Conservation (phyloP, 2,113 vertebrate genomes). For the Aphyosemion australe region DNA sequence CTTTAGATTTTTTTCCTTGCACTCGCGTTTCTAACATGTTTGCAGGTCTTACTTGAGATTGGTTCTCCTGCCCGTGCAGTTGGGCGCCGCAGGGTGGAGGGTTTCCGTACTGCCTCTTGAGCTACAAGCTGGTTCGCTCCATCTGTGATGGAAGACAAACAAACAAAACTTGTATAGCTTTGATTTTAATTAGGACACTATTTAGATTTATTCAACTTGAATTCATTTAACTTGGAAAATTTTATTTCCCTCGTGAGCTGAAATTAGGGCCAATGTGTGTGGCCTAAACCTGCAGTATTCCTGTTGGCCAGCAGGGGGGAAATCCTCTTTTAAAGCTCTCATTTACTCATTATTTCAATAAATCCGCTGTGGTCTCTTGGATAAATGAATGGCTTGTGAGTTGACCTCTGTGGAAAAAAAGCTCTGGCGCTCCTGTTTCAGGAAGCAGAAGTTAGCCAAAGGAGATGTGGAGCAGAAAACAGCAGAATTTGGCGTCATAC, state of each 20-base stretch:
- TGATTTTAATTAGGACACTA: not conserved
- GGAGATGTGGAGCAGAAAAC: too few species aligned
- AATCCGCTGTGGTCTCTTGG: too few species aligned
- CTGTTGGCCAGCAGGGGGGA: not conserved
- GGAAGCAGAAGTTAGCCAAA: too few species aligned
- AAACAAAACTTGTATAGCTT: not conserved
- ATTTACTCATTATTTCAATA: not conserved
- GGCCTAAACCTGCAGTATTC: not conserved
- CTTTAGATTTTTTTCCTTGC: not conserved
- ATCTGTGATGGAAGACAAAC: conserved; percentile 70
- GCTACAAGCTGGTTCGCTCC: conserved; percentile 70
- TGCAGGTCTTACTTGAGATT: conserved; percentile 74
- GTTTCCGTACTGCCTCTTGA: conserved; percentile 76
- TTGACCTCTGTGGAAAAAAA: too few species aligned
- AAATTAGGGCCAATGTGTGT: not conserved
- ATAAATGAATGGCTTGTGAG: too few species aligned
- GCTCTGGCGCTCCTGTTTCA: too few species aligned
- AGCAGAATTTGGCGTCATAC: too few species aligned
- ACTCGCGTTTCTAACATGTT: not conserved
- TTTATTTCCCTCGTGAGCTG: not conserved
- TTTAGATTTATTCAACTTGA: not conserved
- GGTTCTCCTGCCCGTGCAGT: conserved; percentile 65
- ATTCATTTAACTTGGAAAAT: not conserved
- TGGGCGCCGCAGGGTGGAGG: conserved; percentile 68
- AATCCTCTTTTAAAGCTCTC: not conserved